These are phyloP conservation scores for Tetrax tetrax DNA, from an alignment of 2,113 vertebrate genomes.

Conservation along the genomic window DNA sequence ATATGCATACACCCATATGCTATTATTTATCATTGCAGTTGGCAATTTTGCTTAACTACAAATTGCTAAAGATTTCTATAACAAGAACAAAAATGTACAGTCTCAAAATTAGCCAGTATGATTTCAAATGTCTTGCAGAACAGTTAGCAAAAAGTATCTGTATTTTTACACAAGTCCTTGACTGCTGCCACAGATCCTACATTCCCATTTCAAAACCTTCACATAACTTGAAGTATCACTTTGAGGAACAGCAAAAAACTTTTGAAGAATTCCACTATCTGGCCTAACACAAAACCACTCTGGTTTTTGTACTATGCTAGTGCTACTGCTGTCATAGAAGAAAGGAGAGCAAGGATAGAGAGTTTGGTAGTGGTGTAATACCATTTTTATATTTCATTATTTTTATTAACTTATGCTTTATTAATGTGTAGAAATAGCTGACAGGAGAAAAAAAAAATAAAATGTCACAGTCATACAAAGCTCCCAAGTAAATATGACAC, in stretches of 20 bases:
- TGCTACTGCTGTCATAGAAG: neutral
- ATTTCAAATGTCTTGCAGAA: neutral
- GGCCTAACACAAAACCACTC: neutral
- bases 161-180: neutral
- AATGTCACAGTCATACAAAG: neutral
- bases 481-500: neutral
- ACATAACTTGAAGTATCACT: neutral
- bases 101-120: neutral
- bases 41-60: neutral
- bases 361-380: neutral
- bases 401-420: neutral
- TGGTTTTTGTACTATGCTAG: neutral
- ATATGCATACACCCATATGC: neutral
- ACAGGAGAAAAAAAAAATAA: neutral
- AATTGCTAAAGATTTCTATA: neutral
- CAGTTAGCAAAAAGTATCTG: neutral
- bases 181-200: neutral
- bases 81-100: neutral
- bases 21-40: constrained; percentile 12
- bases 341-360: neutral
- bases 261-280: neutral
- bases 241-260: neutral
- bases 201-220: neutral
- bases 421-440: neutral
- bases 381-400: neutral